phyloP scores from a whole-genome alignment of 2,797 vertebrate species.

The Myotis myotis region DNA sequence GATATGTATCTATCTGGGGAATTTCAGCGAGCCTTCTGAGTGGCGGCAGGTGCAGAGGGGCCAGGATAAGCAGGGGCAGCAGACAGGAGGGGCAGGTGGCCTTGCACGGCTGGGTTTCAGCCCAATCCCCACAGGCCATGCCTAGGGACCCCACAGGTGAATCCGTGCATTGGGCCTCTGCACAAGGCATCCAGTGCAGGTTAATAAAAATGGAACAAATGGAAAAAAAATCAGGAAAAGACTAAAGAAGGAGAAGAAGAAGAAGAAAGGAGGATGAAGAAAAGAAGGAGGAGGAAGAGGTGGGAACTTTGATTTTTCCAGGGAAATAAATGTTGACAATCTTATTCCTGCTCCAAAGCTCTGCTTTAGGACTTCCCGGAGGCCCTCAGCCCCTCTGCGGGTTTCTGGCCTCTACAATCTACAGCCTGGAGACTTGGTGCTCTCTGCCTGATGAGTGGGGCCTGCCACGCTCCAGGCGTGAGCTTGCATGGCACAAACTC shows the following conservation, averaged over 20 bases:
- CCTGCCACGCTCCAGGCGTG: neutral
- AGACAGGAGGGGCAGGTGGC: too few species aligned
- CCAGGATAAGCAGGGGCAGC: too few species aligned
- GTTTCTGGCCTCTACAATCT: neutral
- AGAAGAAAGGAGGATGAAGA: neutral
- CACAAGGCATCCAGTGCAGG: too few species aligned
- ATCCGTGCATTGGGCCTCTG: too few species aligned
- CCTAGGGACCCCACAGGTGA: too few species aligned
- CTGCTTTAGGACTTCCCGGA: neutral
- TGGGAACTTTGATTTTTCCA: neutral
- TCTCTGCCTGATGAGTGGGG: neutral
- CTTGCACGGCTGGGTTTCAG: too few species aligned
- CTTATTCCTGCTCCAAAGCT: neutral
- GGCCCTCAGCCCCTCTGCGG: neutral
- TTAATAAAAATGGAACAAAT: neutral
- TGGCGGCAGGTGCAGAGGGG: fast-evolving
- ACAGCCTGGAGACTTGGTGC: neutral
- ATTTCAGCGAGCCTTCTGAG: neutral
- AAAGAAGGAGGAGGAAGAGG: neutral
- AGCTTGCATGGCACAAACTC: neutral
- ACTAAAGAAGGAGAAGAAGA: neutral
- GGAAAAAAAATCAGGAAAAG: neutral
- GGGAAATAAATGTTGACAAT: neutral
- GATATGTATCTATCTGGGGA: neutral
- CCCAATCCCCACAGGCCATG: too few species aligned